Evolutionary conservation across 2,113 vertebrate species (phyloP), one percentile per base, ranked within the genome.

Genomic region (Lamprotornis superbus): DNA sequence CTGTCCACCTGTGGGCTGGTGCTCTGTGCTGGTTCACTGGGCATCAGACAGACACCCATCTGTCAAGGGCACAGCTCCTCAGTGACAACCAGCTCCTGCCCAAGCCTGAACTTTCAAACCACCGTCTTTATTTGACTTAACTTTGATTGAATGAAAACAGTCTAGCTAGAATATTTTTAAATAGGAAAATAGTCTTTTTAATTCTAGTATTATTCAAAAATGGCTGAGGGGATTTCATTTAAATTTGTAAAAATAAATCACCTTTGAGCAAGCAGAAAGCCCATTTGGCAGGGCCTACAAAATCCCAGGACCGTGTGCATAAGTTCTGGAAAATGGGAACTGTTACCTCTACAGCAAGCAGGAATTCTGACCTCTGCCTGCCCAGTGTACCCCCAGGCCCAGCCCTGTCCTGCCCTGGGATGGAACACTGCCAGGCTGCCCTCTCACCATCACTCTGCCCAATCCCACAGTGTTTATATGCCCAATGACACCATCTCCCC

Each of bases 111-210:
- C 96, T 95, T 93, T 81, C 86, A 90, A 83, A 94, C 83, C 27
- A 1, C 68, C 1, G 21, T 15, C 91, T 96, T 92, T 94, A 95
- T 95, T 92, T 97, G 89, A 93, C 91, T 96, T 93, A 92, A 79
- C 77, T 94, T 92, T 95, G 93, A 95, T 95, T 97, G 87, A 96
- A 95, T 96, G 40, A 93, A 95, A 96, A 94, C 93, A 96, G 77
- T 73, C 89, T 69, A 78, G 57, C 83, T 82, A 57, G 87, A 84
- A 69, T 79, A 92, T 60, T 92, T 82, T 95, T 76, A 89, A 91
- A 89, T 94, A 79, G 40, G 56, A 91, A 94, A 93, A 84, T 63
- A 87, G 80, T 15, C 83, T 76, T 94, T 93, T 94, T 89, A 96
- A 94, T 87, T 87, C 87, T 79, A 89, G 83, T 69, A 81, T 89